Percentiles rank a stretch among this genome's conserved stretches.
These are phyloP conservation scores for Calliphora vicina DNA, from an alignment of 1,140 invertebrate genomes.

Conservation along the genomic window DNA sequence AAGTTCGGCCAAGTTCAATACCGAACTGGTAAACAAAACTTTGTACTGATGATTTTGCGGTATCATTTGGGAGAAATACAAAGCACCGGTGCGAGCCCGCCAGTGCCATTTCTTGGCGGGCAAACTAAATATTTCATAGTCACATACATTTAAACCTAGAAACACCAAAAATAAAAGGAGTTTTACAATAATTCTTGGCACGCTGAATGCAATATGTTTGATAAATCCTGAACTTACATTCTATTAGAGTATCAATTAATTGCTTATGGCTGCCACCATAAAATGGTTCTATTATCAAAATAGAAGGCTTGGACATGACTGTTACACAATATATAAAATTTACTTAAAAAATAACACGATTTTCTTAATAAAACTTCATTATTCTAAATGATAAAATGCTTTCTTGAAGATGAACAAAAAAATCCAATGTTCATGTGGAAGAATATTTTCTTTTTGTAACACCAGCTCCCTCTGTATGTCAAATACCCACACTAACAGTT, in stretches of 20 bases:
- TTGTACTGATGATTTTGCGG: slow-evolving; percentile 66
- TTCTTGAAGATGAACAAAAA: not conserved
- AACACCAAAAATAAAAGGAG: slow-evolving; percentile 28
- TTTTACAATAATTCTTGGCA: not conserved
- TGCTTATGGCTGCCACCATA: slow-evolving; percentile 78
- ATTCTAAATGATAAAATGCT: not conserved
- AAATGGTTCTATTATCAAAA: slow-evolving; percentile 71
- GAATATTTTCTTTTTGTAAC: not conserved
- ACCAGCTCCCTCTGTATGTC: not conserved
- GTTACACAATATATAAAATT: not conserved
- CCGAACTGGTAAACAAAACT: slow-evolving; percentile 75
- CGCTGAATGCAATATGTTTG: not conserved
- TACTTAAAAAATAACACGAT: not conserved
- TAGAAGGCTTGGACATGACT: slow-evolving; percentile 48
- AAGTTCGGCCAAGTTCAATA: slow-evolving; percentile 76
- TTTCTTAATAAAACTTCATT: not conserved
- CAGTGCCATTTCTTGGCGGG: slow-evolving; percentile 83
- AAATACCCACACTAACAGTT: not conserved
- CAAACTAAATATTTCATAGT: slow-evolving; percentile 67
- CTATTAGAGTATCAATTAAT: slow-evolving; percentile 68
- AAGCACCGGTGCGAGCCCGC: slow-evolving; percentile 74
- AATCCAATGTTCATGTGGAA: not conserved
- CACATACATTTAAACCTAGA: slow-evolving; percentile 53
- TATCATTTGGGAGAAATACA: slow-evolving; percentile 71
- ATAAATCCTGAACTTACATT: slow-evolving; percentile 52